Evolutionary conservation across 2,797 vertebrate genomes (phyloP).

Genomic region (Chrysocyon brachyurus): DNA sequence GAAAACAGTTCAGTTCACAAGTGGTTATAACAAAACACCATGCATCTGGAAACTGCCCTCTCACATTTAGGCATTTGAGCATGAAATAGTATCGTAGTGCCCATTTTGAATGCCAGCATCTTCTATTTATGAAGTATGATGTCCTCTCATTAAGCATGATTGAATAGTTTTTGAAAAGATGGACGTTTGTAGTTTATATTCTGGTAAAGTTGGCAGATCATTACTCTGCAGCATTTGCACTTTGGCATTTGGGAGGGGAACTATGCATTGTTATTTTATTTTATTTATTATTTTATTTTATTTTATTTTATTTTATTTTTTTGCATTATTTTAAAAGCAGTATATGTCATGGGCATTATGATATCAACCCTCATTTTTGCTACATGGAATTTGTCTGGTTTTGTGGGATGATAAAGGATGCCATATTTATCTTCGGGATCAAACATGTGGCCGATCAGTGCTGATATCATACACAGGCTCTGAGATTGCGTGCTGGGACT

Average conservation of each 20-base stretch:
- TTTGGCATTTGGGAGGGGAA: conserved; percentile 20
- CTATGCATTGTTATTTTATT: background rate
- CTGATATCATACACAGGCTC: background rate
- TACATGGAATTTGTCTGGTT: conserved; percentile 5
- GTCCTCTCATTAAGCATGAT: conserved; percentile 28
- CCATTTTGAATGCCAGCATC: conserved; percentile 46
- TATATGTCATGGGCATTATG: background rate
- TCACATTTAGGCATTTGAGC: background rate
- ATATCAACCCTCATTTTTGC: conserved; percentile 5
- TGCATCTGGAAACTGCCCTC: background rate
- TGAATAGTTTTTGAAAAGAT: conserved; percentile 41
- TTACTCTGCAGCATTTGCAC: background rate
- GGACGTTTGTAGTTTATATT: conserved; percentile 43
- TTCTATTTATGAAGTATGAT: background rate
- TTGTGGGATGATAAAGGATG: background rate
- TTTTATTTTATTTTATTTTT: too few species aligned
- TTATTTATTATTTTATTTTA: too few species aligned
- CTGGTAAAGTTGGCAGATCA: background rate
- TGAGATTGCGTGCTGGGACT: background rate
- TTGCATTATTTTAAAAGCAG: background rate
- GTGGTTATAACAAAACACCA: background rate
- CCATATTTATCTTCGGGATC: conserved; percentile 33
- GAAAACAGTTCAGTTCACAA: conserved; percentile 53
- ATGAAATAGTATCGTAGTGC: conserved; percentile 67
- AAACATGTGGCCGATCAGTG: conserved; percentile 6